Base-by-base conservation (phyloP, 2,888 invertebrate species). In the Sialis lutaria region DNA sequence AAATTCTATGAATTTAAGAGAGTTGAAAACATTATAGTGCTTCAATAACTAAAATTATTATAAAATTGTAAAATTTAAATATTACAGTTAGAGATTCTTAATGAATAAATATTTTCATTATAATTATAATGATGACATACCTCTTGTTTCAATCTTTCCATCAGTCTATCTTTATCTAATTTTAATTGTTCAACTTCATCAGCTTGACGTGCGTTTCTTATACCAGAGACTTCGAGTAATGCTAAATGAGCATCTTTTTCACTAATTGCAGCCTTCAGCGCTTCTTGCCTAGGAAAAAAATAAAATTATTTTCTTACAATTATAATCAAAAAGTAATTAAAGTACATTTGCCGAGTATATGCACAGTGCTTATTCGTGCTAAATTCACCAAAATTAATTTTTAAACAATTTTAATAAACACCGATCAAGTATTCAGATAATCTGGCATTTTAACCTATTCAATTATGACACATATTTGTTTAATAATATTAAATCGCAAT, bases 191-290 rank as follows among this genome's bases (percentile, higher is more conserved):
- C 80, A 50, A 77, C 79, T 63, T 79, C 73, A 52, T 71, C 73
- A 34, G 77, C 75, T 57, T 80, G 79, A 44, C 62, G 67, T 50
- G 76, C 74, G 46, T 73, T 76, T 54, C 78, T 69, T 45, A 79
- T 75, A 7, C 81, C 82, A 48, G 77, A 76, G 58, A 83, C 73
- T 63, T 91, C 89, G 48, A 90, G 63, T 51, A 88, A 71, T 1
- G 87, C 89, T 55, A 92, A 75, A 63, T 86, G 83, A 8, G 88
- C 81, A 63, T 92, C 91, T 61, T 89, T 90, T 59, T 90, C 90
- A 57, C 84, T 85, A 50, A 91, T 80, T 4, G 83, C 80, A 49
- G 82, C 78, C 65, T 87, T 81, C 51, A 91, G 65, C 45, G 88
- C 80, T 65, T 91, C 88, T 66, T 86, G 82, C 61, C 90, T 90